Base-by-base conservation (phyloP, 2,888 invertebrate genomes). In the Epistrophe grossulariae region DNA sequence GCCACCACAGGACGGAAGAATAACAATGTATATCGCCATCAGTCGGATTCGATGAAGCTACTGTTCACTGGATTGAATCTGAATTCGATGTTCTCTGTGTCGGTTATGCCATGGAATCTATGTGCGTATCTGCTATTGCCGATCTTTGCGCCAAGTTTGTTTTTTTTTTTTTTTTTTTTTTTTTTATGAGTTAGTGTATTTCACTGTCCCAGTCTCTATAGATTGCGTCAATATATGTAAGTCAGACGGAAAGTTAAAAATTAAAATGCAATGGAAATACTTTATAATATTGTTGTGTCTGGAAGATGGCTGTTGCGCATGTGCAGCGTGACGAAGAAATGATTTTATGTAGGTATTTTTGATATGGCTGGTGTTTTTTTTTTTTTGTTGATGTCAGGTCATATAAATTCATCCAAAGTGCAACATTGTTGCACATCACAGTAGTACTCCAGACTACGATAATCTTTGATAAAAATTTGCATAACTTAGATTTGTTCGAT, bases 51-150 rank as follows among this genome's bases (percentile, higher is more conserved):
- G 15, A 2, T 6, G 64, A 6, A 40, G 81, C 81, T 73, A 80
- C 84, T 72, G 84, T 85, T 68, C 68, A 64, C 74, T 84, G 60
- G 68, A 68, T 77, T 68, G 80, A 64, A 60, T 68, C 60, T 79
- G 19, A 59, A 59, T 71, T 70, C 71, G 73, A 73, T 77, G 70
- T 77, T 77, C 64, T 52, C 8, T 43, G 43, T 72, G 71, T 57
- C 64, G 40, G 84, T 74, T 64, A 64, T 28, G 15, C 31, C 45
- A 59, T 50, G 31, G 45, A 35, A 74, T 52, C 45, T 76, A 72
- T 74, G 74, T 57, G 74, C 76, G 45, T 71, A 84, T 68, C 72
- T 76, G 52, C 38, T 24, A 17, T 52, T 45, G 11, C 38, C 79
- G 45, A 72, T 82, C 77, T 77, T 73, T 43, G 50, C 60, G 68